Base-by-base conservation (phyloP, 2,113 vertebrate genomes). In the Clupea harengus region DNA sequence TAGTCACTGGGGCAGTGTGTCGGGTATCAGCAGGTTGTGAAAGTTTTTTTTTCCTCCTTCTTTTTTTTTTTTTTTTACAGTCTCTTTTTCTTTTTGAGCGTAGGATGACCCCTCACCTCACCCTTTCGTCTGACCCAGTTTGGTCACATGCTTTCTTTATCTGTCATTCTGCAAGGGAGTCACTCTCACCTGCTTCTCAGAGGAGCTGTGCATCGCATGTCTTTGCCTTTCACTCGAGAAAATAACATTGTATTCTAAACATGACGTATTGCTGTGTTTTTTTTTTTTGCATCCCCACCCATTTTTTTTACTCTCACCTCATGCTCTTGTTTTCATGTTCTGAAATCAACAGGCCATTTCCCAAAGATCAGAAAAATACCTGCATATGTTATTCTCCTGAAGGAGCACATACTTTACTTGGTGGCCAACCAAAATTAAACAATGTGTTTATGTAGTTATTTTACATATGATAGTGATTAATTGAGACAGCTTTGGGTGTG, bases 51-150 rank as follows among this genome's bases (percentile, higher is more conserved):
- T 84, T 64, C 7, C 8, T 25, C 25, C 25, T 3, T 25, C 64
- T 25, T 11, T 10, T 9, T 8, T 13, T 25, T 4, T 72, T 25
- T 25, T 72, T 3, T 72, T 2, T 4, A 32, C 25, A 13, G 10
- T 32, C 9, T 72, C 10, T 10, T 72, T 28, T 32, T 32, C n/a
- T 90, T 80, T 78, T 82, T 60, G 86, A 84, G 88, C 80, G 28
- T 89, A 87, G 89, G 90, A 88, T 89, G 86, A 91, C 89, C 86
- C 82, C 89, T 94, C 87, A 93, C 93, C 92, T 94, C 91, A 93
- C 91, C 90, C 89, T 93, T 92, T 90, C 25, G 60, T 25, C 22
- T 67, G 22, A 67, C 60, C 60, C 60, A 67, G 52, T 67, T 28
- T 6, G 60, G 3, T 28, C 60, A 1, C 4, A n/a, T 67, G 22